These are phyloP conservation scores for Drosophila ironensis DNA, from an alignment of 1,140 invertebrate species.

Conservation along the genomic window DNA sequence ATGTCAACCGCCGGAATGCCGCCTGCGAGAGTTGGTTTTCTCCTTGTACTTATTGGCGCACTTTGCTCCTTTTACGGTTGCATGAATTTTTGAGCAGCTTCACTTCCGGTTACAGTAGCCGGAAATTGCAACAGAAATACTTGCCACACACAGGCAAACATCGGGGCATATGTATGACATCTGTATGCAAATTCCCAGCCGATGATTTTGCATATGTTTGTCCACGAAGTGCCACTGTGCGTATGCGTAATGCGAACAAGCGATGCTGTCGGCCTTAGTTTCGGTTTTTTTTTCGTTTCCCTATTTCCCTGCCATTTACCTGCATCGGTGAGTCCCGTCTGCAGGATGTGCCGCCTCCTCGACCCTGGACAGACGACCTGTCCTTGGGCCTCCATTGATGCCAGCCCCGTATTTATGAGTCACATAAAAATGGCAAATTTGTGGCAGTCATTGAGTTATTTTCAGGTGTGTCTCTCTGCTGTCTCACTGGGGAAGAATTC, in stretches of 20 bases:
- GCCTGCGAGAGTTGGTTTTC: conserved; percentile 18
- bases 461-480: conserved; percentile 12
- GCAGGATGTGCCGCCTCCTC: background rate
- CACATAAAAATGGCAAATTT: conserved; percentile 64
- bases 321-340: conserved; percentile 28
- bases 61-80: conserved; percentile 69
- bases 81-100: conserved; percentile 70
- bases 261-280: background rate
- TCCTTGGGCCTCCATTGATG: conserved; percentile 13
- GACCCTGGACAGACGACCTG: conserved; percentile 8
- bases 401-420: conserved; percentile 44
- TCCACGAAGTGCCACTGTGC: conserved; percentile 45
- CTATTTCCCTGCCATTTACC: conserved; percentile 29
- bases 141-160: conserved; percentile 17
- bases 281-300: conserved; percentile 26
- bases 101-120: conserved; percentile 66
- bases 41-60: conserved; percentile 55
- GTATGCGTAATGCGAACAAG: conserved; percentile 43
- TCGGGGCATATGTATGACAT: conserved; percentile 54
- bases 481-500: conserved; percentile 36
- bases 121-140: conserved; percentile 71
- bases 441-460: conserved; percentile 50
- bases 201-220: conserved; percentile 58
- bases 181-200: conserved; percentile 64
- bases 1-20: conserved; percentile 24